Percentiles rank a stretch among this genome's conserved stretches.
Conservation (phyloP, 37 sponge, comb jelly and placozoan genomes). For the Dysidea cf. avara region DNA sequence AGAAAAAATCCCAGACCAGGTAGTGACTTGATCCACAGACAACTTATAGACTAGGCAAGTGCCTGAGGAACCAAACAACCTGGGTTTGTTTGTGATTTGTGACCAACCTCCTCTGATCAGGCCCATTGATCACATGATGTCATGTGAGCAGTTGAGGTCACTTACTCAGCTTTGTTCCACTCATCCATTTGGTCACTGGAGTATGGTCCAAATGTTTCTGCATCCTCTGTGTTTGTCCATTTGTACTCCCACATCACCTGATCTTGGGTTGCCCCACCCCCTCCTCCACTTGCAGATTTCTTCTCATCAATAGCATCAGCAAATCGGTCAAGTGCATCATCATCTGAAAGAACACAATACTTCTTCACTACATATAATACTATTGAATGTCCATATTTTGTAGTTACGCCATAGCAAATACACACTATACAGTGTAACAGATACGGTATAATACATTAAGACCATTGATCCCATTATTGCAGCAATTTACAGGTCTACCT, state of each 20-base stretch:
- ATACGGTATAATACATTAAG: background rate
- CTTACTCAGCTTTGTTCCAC: constrained; percentile 75
- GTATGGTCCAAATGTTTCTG: constrained; percentile 82
- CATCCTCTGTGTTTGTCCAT: constrained; percentile 71
- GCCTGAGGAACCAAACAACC: no score
- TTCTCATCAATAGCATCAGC: constrained; percentile 19
- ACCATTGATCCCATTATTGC: no score
- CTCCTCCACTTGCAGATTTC: background rate
- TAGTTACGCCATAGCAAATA: background rate
- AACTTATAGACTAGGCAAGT: no score
- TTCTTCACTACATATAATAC: background rate
- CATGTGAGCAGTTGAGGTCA: no score
- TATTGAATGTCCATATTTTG: background rate
- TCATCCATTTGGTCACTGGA: constrained; percentile 82
- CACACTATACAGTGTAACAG: background rate
- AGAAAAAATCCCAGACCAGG: no score
- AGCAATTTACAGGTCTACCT: no score
- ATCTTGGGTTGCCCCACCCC: background rate
- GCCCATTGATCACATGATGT: no score
- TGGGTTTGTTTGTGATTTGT: no score
- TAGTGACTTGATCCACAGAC: no score
- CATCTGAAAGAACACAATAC: background rate
- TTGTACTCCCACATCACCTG: constrained; percentile 92
- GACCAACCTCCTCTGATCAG: no score
- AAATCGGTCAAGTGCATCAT: constrained; percentile 23